phyloP scores from a whole-genome alignment of 2,797 vertebrate species.

The Micropoecilia bifurca region DNA sequence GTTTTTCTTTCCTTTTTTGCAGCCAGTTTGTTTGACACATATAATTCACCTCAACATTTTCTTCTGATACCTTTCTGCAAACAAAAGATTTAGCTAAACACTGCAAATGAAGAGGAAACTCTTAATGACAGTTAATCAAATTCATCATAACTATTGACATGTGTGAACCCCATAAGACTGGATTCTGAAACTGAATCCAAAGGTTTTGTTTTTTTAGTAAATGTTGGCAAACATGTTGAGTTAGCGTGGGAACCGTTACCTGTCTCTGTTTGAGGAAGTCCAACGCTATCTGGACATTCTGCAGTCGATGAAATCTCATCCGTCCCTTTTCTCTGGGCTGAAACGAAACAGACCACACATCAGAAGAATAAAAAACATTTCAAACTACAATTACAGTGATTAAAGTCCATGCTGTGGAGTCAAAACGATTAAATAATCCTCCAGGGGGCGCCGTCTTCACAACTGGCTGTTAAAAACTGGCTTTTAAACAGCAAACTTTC shows the following conservation, averaged over 20 bases:
- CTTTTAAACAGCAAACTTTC: background rate
- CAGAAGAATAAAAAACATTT: background rate
- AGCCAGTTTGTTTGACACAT: background rate
- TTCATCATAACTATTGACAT: background rate
- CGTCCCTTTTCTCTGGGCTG: conserved; percentile 97
- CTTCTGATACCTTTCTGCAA: background rate
- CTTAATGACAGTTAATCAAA: background rate
- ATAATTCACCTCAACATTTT: background rate
- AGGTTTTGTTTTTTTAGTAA: too few species aligned
- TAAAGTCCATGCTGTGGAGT: conserved; percentile 10
- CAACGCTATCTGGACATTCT: conserved; percentile 98
- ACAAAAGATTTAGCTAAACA: background rate
- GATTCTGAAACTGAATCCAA: background rate
- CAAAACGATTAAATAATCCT: conserved; percentile 36
- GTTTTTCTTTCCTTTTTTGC: background rate
- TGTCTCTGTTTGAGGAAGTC: conserved; percentile 98
- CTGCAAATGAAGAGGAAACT: background rate
- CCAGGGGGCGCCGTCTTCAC: conserved; percentile 61
- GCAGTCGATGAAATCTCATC: conserved; percentile 96
- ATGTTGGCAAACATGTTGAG: background rate
- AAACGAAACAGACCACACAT: conserved; percentile 17
- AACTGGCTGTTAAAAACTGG: conserved; percentile 42
- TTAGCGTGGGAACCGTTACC: conserved; percentile 70
- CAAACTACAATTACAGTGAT: background rate
- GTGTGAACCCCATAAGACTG: background rate